Evolutionary conservation across 2,888 invertebrate species (phyloP).

Genomic region (Drosophila austrosaltans): DNA sequence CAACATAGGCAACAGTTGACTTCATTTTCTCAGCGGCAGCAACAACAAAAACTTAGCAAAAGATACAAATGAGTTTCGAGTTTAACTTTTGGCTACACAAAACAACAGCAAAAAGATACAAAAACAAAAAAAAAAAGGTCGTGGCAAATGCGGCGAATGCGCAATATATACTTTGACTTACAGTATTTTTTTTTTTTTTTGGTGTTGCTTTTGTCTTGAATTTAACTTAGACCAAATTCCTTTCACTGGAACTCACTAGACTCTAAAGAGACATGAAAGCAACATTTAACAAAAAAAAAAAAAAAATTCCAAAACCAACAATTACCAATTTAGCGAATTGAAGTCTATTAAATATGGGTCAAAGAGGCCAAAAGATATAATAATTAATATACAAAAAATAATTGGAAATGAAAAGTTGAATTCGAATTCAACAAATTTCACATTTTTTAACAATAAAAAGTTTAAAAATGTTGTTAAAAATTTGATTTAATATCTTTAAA

Average conservation of each 20-base stretch:
- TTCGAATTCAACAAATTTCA: no score
- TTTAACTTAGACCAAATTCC: conserved; percentile 22
- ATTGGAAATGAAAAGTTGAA: no score
- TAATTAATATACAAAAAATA: no score
- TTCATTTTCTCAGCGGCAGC: conserved; percentile 75
- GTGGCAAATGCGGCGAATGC: conserved; percentile 49
- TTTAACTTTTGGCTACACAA: conserved; percentile 50
- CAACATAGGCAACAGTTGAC: conserved; percentile 63
- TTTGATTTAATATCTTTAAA: no score
- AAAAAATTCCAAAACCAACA: background rate
- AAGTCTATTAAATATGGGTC: background rate
- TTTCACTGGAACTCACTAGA: conserved; percentile 34
- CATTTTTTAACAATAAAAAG: background rate
- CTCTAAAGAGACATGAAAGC: background rate
- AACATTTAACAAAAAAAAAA: background rate
- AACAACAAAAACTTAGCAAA: conserved; percentile 28
- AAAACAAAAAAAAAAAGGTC: conserved; percentile 34
- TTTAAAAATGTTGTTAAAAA: no score
- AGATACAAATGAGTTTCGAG: conserved; percentile 42
- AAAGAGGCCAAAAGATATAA: no score
- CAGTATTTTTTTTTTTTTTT: background rate
- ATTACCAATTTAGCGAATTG: background rate
- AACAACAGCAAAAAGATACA: conserved; percentile 43
- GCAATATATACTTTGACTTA: conserved; percentile 38
- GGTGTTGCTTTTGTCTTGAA: background rate